Conservation (phyloP, 1,140 invertebrate species). For the Tetramorium parvispinum region DNA sequence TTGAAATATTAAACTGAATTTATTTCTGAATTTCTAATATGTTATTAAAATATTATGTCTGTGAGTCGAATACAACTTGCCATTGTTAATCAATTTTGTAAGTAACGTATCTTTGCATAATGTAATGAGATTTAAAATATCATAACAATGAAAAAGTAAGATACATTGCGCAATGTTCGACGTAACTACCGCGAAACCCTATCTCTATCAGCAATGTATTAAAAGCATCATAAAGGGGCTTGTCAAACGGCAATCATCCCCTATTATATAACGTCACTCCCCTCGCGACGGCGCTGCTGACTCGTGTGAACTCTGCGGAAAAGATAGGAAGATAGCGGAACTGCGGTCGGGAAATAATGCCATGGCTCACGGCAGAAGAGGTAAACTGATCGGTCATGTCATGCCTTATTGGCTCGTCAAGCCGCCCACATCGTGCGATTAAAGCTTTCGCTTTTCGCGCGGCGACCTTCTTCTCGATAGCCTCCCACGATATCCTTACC, state of each 20-base stretch:
- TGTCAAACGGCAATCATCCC: constrained; percentile 84
- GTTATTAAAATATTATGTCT: too few relatives aligned
- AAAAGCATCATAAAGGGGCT: constrained; percentile 72
- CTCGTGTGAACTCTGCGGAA: constrained; percentile 82
- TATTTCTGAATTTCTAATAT: too few relatives aligned
- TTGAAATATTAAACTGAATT: background rate
- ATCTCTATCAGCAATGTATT: constrained; percentile 77
- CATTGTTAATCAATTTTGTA: background rate
- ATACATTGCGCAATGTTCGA: constrained; percentile 12
- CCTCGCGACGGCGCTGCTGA: constrained; percentile 63
- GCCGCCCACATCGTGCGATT: constrained; percentile 81
- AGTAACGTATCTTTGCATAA: background rate
- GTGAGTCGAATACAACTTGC: background rate
- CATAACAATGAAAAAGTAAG: background rate
- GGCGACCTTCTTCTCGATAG: constrained; percentile 44
- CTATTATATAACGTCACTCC: constrained; percentile 82
- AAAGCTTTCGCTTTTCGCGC: constrained; percentile 72
- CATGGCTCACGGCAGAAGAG: constrained; percentile 59
- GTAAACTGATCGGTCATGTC: constrained; percentile 83
- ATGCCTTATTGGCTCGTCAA: constrained; percentile 82
- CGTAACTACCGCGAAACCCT: constrained; percentile 60
- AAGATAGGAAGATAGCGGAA: constrained; percentile 77
- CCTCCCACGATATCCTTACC: constrained; percentile 64
- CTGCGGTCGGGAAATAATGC: constrained; percentile 72
- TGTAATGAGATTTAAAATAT: constrained; percentile 14